Evolutionary conservation across 2,888 invertebrate genomes (phyloP), one percentile per base, ranked within the genome.

Genomic region (Neoitamus cyanurus): DNA sequence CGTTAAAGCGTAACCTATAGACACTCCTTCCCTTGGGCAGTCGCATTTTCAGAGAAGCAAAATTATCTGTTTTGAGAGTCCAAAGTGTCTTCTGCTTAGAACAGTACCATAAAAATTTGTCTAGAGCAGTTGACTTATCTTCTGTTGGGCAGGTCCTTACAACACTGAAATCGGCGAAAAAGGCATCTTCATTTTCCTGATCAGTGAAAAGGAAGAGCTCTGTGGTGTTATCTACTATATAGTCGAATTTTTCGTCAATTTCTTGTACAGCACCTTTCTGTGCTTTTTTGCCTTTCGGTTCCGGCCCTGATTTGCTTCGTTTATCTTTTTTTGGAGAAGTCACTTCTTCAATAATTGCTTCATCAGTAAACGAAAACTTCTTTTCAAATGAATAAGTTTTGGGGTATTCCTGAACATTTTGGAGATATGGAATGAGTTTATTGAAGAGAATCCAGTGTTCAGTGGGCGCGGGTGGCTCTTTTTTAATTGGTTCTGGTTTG

Each of bases 321-420:
- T 90, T 84, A 1, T 91, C 91, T 46, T 89, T 42, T 88, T 2
- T 87, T 31, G 68, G 34, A 20, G 58, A 1, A 1, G 58, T 34
- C 30, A 34, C 20, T 9, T 25, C 4, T 20, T 73, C 73, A 20
- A 20, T 30, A 1, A 73, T 5, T 20, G 0, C n/a, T 78, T 78
- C 77, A 78, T 78, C 77, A 30, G 77, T n/a, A 6, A 78, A 15
- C 11, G 11, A 37, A n/a, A 70, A 15, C 2, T 31, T 37, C 34
- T 4, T 42, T 46, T 46, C 15, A 28, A 42, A 42, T 73, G 37
- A 15, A n/a, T 73, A n/a, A 36, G 3, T 7, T 34, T 36, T 73
- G 11, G 15, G 11, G 15, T 20, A 73, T 36, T 73, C 73, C 20
- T 25, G 11, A 0, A 83, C 13, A 11, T 46, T 13, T 72, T 69